phyloP scores from a whole-genome alignment of 1,140 invertebrate genomes.

The Sipha flava region DNA sequence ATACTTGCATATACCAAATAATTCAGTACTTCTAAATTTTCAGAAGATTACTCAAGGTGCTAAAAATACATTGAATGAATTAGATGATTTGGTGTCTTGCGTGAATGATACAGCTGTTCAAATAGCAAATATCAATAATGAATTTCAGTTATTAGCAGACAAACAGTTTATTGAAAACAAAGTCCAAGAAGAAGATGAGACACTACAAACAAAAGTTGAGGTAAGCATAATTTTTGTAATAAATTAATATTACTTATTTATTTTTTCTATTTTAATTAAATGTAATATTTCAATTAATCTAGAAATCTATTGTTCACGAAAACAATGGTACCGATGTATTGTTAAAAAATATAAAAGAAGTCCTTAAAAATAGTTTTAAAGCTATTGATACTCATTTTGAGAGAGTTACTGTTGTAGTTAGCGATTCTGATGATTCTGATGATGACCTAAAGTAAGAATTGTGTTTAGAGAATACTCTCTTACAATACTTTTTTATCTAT shows the following conservation, averaged over 20 bases:
- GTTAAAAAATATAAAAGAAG: neutral
- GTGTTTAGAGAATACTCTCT: neutral
- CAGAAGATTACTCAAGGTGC: conserved; percentile 13
- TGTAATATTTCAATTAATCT: neutral
- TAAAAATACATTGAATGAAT: conserved; percentile 10
- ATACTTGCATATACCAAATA: neutral
- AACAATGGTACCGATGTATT: neutral
- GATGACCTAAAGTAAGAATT: neutral
- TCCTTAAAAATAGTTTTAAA: conserved; percentile 16
- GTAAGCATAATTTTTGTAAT: neutral
- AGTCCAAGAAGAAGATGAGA: conserved; percentile 27
- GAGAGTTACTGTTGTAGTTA: conserved; percentile 5
- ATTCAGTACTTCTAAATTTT: neutral
- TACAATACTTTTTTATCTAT: neutral
- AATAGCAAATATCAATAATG: conserved; percentile 22
- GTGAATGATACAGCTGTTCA: neutral
- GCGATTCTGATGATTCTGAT: conserved; percentile 22
- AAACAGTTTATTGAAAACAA: conserved; percentile 29
- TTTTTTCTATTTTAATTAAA: too few relatives aligned
- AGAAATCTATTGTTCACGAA: neutral
- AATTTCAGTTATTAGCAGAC: conserved; percentile 23
- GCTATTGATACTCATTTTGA: conserved; percentile 23
- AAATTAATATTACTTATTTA: neutral
- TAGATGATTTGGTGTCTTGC: neutral
- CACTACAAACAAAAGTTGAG: neutral